Evolutionary conservation across 2,113 vertebrate species (phyloP).

Genomic region (Hystrix brachyura): DNA sequence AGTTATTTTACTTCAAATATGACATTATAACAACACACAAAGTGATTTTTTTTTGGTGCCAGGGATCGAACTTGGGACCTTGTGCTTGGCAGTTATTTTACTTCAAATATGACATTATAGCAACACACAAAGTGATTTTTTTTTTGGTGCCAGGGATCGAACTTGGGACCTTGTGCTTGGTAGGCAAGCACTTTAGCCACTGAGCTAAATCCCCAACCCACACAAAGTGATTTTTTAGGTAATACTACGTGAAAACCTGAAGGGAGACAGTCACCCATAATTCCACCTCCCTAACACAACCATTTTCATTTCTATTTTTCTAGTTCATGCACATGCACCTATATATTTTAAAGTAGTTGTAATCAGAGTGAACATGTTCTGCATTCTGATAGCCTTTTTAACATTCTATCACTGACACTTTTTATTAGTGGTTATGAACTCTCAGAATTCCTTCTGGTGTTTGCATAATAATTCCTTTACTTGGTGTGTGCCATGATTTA

Average conservation of each 20-base stretch:
- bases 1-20: conserved; percentile 12
- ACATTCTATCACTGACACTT: neutral
- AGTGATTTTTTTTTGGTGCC: neutral
- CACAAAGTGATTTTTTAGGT: neutral
- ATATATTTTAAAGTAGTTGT: neutral
- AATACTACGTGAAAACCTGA: neutral
- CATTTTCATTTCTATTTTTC: conserved; percentile 19
- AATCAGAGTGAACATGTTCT: neutral
- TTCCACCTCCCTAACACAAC: neutral
- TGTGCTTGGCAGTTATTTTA: neutral
- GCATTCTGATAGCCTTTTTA: neutral
- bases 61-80: no score
- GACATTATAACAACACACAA: neutral
- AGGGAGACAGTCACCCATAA: neutral
- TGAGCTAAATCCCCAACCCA: no score
- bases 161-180: no score
- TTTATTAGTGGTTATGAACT: neutral
- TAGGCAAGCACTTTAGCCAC: no score
- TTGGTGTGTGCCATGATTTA: neutral
- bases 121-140: neutral
- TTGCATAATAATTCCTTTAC: neutral
- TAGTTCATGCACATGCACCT: neutral
- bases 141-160: no score
- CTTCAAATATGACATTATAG: neutral
- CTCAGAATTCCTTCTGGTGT: neutral